Base-by-base conservation (phyloP, 2,113 vertebrate genomes). In the Syngnathus scovelli region DNA sequence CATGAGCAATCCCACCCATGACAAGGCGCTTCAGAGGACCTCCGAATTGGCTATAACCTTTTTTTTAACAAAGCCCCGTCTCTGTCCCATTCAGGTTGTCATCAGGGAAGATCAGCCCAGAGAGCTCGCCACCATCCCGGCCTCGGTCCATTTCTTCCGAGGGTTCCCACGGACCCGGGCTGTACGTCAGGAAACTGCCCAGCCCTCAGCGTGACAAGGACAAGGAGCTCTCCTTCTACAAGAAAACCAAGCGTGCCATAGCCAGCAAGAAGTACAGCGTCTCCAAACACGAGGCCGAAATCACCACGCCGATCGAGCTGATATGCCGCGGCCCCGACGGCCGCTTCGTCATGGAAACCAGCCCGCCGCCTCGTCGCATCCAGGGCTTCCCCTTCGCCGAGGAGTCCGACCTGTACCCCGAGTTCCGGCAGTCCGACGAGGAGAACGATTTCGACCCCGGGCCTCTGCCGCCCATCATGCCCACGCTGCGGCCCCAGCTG, bases 161-260 rank as follows among this genome's bases (percentile, higher is more conserved):
- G 0, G 94, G 94, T 39, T 89, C 89, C 69, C 89, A 89, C 41
- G 94, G 94, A 66, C 94, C 93, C 10, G 91, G 92, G 70, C 94
- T 94, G 0, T 94, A 95, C 4, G 95, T 94, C 84, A 95, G 95
- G 83, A 92, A 93, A 71, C 93, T 96, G 89, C 90, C 95, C 73
- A 98, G 96, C 43, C 96, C 96, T 60, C 92, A 88, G 61, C 93
- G 93, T 68, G 97, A 99, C 72, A 95, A 93, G 78, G 89, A 89
- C 37, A 89, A 90, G 71, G 96, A 99, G 80, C 92, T 98, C 68
- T 98, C 96, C 8, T 90, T 98, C 78, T 98, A 98, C 84, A 98
- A 98, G 91, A 98, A 98, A 92, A 98, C 95, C 88, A 99, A 98
- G 89, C 90, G 95, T 87, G 95, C 96, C 87, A 96, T 98, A 91